These are phyloP conservation scores for Ditylenchus dipsaci DNA, from an alignment of 1,140 invertebrate species.

Conservation along the genomic window DNA sequence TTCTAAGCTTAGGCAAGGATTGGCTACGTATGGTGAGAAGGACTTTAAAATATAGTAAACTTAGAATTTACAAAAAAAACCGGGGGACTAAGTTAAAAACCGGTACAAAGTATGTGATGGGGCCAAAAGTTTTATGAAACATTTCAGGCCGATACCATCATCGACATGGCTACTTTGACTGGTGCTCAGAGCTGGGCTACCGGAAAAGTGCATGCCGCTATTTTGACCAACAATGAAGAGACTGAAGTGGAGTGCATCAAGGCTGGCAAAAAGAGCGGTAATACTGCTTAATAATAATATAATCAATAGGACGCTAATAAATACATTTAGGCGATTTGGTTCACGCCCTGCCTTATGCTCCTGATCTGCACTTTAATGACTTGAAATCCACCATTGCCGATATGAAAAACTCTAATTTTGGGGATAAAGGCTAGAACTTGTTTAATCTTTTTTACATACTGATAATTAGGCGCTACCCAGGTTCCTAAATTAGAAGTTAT, in stretches of 20 bases:
- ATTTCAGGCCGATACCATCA: conserved; percentile 72
- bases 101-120: background rate
- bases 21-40: too few relatives aligned
- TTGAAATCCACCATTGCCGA: conserved; percentile 74
- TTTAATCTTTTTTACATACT: too few relatives aligned
- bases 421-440: conserved; percentile 56
- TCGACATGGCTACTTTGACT: conserved; percentile 85
- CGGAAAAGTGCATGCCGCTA: conserved; percentile 77
- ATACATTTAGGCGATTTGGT: conserved; percentile 52
- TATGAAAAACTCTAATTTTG: conserved; percentile 80
- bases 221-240: conserved; percentile 70
- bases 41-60: too few relatives aligned
- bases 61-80: too few relatives aligned
- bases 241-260: conserved; percentile 67
- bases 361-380: conserved; percentile 81
- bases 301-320: background rate
- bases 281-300: background rate
- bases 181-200: conserved; percentile 81
- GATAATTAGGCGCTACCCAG: too few relatives aligned
- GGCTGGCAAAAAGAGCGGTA: conserved; percentile 65
- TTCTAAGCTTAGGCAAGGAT: too few relatives aligned
- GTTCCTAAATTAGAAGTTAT: too few relatives aligned
- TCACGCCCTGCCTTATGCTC: conserved; percentile 76
- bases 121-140: too few relatives aligned
- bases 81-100: too few relatives aligned